phyloP scores from a whole-genome alignment of 2,888 invertebrate species.

The Zele albiditarsus region DNA sequence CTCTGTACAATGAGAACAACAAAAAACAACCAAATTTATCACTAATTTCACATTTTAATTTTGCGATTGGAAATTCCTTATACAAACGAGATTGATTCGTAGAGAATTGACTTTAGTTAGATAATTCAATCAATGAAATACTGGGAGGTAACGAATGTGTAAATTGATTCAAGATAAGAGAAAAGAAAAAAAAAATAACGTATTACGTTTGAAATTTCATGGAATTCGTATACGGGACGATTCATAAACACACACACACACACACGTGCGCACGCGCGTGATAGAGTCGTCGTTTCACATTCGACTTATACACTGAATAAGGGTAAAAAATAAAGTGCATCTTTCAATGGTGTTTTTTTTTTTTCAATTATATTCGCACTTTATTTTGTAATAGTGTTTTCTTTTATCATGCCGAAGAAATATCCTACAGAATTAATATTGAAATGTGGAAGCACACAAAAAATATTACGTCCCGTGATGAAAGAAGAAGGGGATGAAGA shows the following conservation, averaged over 20 bases:
- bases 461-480: not conserved
- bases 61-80: not conserved
- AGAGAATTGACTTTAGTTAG: not conserved
- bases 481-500: not conserved
- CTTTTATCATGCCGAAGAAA: not conserved
- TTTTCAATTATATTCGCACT: not conserved
- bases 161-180: not conserved
- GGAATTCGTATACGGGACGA: too few species aligned
- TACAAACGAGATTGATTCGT: not conserved
- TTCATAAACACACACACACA: not conserved
- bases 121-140: not conserved
- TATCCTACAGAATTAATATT: not conserved
- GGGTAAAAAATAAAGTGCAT: not conserved
- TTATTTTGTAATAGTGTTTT: not conserved
- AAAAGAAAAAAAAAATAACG: not conserved
- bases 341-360: not conserved
- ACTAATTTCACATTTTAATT: not conserved
- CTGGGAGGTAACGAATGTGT: too few species aligned
- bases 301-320: too few species aligned
- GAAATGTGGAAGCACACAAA: not conserved
- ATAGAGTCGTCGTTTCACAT: not conserved
- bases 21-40: not conserved
- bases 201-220: too few species aligned
- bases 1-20: not conserved
- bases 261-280: not conserved